phyloP scores from a whole-genome alignment of 2,797 vertebrate genomes.

The Rhinella marina region DNA sequence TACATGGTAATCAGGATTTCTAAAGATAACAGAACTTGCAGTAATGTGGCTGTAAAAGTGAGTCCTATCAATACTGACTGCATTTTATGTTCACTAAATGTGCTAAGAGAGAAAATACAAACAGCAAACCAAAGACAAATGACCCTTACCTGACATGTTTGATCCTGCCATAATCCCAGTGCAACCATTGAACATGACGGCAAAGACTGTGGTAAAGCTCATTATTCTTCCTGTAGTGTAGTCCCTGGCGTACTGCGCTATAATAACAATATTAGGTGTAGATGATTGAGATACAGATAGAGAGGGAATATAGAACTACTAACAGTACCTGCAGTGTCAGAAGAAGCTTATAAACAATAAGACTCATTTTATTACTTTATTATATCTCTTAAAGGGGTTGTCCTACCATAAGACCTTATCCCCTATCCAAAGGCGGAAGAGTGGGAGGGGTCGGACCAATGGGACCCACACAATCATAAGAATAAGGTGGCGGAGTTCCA shows the following conservation, averaged over 20 bases:
- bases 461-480: too few relatives aligned
- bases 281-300: neutral
- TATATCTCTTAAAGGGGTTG: neutral
- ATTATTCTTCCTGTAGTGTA: constrained; percentile 86
- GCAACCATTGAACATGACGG: constrained; percentile 93
- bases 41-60: neutral
- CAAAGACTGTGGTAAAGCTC: constrained; percentile 88
- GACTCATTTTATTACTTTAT: neutral
- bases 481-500: too few relatives aligned
- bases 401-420: too few relatives aligned
- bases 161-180: constrained; percentile 95
- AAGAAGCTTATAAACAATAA: neutral
- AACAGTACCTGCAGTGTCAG: neutral
- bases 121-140: neutral
- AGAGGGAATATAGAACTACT: neutral
- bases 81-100: neutral
- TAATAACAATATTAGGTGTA: constrained; percentile 23
- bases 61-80: neutral
- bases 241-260: constrained; percentile 80
- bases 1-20: neutral
- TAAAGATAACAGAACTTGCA: neutral
- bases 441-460: too few relatives aligned
- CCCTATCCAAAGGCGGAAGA: too few relatives aligned
- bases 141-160: constrained; percentile 87
- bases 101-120: neutral